A percentile compares a stretch with the other conserved stretches of the same genome.
phyloP scores from a whole-genome alignment of 1,140 invertebrate genomes.

The Wiebesia pumilae region DNA sequence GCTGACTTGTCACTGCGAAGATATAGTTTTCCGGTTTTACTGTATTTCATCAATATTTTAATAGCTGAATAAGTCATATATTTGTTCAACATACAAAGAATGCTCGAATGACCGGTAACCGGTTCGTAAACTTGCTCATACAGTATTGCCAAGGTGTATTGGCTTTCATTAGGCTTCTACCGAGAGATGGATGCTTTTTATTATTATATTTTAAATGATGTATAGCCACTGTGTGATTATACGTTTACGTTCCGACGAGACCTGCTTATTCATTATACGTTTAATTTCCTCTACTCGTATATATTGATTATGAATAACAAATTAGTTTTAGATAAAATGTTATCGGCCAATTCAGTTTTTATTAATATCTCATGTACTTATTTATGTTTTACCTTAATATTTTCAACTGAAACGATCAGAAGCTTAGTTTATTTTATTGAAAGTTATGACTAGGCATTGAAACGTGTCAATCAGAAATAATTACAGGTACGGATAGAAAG shows the following conservation, averaged over 20 bases:
- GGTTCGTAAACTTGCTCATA: background rate
- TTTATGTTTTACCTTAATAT: no score
- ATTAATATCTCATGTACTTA: no score
- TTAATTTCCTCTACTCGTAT: background rate
- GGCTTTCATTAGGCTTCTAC: slow-evolving; percentile 6
- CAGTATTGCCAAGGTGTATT: background rate
- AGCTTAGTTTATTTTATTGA: no score
- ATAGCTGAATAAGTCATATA: background rate
- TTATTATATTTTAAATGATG: background rate
- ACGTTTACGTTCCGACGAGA: background rate
- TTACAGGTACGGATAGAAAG: no score
- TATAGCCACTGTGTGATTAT: background rate
- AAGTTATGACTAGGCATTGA: no score
- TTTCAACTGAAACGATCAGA: no score
- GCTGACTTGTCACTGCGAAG: background rate
- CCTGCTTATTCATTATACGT: background rate
- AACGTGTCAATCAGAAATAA: no score
- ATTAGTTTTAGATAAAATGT: background rate
- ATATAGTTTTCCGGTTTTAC: background rate
- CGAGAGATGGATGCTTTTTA: background rate
- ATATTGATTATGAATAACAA: background rate
- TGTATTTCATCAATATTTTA: background rate
- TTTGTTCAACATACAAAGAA: background rate
- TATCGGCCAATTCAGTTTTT: no score
- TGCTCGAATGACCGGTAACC: background rate